phyloP scores from a whole-genome alignment of 2,797 vertebrate genomes.

The Heteromormyrus szaboi region DNA sequence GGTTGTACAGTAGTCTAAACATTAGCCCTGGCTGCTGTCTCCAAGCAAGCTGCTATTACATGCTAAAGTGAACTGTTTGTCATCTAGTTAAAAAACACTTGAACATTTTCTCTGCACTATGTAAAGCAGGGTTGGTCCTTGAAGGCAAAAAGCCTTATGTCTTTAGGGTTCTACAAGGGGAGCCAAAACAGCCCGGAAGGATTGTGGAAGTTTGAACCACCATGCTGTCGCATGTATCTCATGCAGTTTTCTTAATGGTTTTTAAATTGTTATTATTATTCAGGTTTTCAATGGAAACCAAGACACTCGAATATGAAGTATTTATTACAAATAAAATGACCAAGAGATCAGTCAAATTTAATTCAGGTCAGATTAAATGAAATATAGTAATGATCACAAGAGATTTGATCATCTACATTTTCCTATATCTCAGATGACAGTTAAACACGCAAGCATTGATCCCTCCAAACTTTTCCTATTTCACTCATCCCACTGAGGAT shows the following conservation, averaged over 20 bases:
- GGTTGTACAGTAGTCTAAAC: not conserved
- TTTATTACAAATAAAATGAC: slow-evolving; percentile 2
- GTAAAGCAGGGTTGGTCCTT: not conserved
- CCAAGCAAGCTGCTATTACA: not conserved
- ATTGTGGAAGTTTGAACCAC: not conserved
- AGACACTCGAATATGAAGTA: not conserved
- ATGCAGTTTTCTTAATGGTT: not conserved
- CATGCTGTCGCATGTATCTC: not conserved
- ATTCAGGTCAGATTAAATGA: not conserved
- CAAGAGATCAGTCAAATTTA: not conserved
- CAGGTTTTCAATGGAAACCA: not conserved
- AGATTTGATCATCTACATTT: not conserved
- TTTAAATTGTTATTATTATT: not conserved
- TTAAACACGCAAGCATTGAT: not conserved
- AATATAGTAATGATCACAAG: not conserved
- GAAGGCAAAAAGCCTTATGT: not conserved
- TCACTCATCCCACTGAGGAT: not conserved
- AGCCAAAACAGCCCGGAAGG: not conserved
- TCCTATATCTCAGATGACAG: not conserved
- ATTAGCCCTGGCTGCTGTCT: not conserved
- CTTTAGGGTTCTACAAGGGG: not conserved
- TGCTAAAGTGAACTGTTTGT: not conserved
- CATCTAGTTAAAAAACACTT: not conserved
- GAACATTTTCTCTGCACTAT: not conserved
- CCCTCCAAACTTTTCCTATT: not conserved